Evolutionary conservation across 2,797 vertebrate genomes (phyloP), one percentile per base, ranked within the genome.

Genomic region (Eremophila alpestris): DNA sequence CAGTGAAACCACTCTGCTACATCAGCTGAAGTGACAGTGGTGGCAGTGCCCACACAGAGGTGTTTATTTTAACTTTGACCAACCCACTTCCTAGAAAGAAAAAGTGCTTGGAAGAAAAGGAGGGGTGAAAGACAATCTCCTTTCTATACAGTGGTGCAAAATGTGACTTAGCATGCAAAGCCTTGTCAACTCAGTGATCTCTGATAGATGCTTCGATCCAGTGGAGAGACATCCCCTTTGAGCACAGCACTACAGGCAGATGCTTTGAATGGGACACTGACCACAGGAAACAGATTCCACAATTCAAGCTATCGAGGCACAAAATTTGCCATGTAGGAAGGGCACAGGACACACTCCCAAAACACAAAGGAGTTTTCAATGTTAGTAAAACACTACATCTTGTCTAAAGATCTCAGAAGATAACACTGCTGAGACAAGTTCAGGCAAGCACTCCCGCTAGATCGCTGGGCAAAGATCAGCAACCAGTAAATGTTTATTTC

Each of bases 271-370:
- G 6, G 7, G 17, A 65, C 3, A 55, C 21, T 13, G 56, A 67
- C 22, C 22, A 12, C 4, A 4, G 45, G 18, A 46, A 77, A 60
- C 0, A 3, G 36, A 79, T 48, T 54, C 36, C 52, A 32, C 8
- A 36, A 17, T 32, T n/a, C 18, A 45, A 64, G 79, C 64, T 54
- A 23, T 3, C 0, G 0, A 85, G 30, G 36, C 23, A 26, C n/a
- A 34, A 22, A 84, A 76, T 30, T 32, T 13, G 19, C 17, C 18
- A 24, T 0, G 0, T 2, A 58, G 36, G 16, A 60, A 70, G 40
- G 5, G 21, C 4, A 8, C 0, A 2, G 41, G 13, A 69, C 26
- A 65, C 0, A 1, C 46, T 77, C 63, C 40, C 1, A 0, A 77
- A 83, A 77, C 18, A 32, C 30, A 18, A n/a, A 8, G 13, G 11